Conservation (phyloP, 1,140 invertebrate species). For the Trichonephila inaurata region DNA sequence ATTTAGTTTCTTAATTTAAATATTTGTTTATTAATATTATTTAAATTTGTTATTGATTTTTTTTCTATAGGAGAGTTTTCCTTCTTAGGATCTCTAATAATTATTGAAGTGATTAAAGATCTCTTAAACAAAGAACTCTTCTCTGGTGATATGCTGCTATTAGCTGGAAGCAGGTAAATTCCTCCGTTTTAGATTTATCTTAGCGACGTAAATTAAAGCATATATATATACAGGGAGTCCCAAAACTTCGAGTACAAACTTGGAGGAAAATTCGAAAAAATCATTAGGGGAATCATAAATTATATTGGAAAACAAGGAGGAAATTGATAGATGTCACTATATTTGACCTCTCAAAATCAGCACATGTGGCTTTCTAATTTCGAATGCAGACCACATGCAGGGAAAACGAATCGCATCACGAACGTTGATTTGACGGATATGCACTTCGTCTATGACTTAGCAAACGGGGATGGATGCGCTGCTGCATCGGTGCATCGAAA, state of each 20-base stretch:
- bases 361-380: background rate
- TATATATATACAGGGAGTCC: background rate
- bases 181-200: too few relatives aligned
- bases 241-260: background rate
- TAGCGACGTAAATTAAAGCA: too few relatives aligned
- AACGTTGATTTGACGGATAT: background rate
- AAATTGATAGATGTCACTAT: background rate
- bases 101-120: slow-evolving; percentile 88
- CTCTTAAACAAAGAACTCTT: slow-evolving; percentile 83
- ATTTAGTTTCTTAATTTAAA: too few relatives aligned
- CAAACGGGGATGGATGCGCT: background rate
- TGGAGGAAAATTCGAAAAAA: background rate
- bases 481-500: background rate
- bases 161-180: slow-evolving; percentile 88
- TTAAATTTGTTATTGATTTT: background rate
- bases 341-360: background rate
- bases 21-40: too few relatives aligned
- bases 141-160: slow-evolving; percentile 81
- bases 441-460: background rate
- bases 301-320: too few relatives aligned
- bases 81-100: slow-evolving; percentile 93
- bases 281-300: background rate
- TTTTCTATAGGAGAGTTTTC: slow-evolving; percentile 83
- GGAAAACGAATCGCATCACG: background rate
- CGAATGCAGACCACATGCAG: background rate